phyloP scores from a whole-genome alignment of 2,888 invertebrate genomes.

The Leucophenga montana region DNA sequence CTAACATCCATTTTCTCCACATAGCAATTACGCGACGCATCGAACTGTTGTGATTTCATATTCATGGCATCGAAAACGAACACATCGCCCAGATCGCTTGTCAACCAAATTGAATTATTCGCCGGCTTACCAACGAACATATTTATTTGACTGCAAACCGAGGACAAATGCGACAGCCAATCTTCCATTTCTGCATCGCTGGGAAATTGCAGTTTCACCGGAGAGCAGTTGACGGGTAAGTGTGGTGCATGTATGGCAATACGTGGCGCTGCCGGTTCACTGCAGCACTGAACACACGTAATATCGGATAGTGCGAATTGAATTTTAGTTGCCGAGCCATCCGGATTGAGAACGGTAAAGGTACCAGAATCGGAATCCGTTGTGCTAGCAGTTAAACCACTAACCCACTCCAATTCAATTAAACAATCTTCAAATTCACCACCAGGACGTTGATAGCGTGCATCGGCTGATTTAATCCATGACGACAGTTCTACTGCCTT shows the following conservation, averaged over 20 bases:
- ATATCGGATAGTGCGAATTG: conserved; percentile 85
- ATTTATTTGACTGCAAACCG: conserved; percentile 84
- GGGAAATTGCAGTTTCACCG: conserved; percentile 84
- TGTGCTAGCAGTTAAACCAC: conserved; percentile 69
- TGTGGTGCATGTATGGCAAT: conserved; percentile 83
- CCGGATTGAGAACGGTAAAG: conserved; percentile 83
- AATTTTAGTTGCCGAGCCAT: conserved; percentile 83
- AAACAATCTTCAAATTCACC: conserved; percentile 82
- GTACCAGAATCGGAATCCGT: conserved; percentile 77
- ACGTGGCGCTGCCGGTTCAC: conserved; percentile 86
- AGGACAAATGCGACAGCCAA: conserved; percentile 87
- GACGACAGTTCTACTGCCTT: conserved; percentile 88
- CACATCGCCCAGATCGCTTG: conserved; percentile 85
- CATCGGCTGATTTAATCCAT: conserved; percentile 89
- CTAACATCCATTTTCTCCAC: conserved; percentile 81
- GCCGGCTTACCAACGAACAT: conserved; percentile 82
- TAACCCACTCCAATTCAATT: conserved; percentile 88
- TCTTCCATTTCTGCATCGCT: conserved; percentile 91
- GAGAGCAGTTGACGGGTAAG: conserved; percentile 73
- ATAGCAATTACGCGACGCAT: conserved; percentile 75
- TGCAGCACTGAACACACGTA: conserved; percentile 83
- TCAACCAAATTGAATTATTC: conserved; percentile 83
- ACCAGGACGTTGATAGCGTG: conserved; percentile 77
- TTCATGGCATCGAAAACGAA: conserved; percentile 85
- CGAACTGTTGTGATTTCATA: conserved; percentile 75